Evolutionary conservation across 1,140 invertebrate species (phyloP).

Genomic region (Bombus sibiricus): DNA sequence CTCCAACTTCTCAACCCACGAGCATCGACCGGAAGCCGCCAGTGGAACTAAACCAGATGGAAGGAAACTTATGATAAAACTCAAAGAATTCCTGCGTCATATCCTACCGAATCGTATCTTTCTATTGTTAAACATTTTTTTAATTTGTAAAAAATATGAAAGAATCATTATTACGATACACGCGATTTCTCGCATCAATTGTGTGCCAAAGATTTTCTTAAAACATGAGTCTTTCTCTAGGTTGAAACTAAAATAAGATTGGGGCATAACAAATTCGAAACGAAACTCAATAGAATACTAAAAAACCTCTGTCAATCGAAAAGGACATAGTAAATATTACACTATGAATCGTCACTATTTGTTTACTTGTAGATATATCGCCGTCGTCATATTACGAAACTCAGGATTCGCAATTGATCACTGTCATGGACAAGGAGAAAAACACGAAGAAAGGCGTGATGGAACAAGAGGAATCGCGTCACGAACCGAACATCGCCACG

Average conservation of each 20-base stretch:
- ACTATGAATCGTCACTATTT: neutral
- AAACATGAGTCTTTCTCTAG: too few species aligned
- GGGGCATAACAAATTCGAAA: too few species aligned
- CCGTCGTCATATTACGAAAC: neutral
- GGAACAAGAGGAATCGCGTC: neutral
- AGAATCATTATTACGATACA: too few species aligned
- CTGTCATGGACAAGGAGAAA: neutral
- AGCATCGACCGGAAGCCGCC: neutral
- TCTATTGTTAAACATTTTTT: neutral
- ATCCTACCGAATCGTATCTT: neutral
- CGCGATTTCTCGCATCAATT: too few species aligned
- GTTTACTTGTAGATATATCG: neutral
- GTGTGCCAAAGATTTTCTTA: too few species aligned
- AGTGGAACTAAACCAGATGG: neutral
- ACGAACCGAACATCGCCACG: conserved; percentile 2
- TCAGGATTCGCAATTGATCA: neutral
- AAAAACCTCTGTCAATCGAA: neutral
- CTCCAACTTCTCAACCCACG: neutral
- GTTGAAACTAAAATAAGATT: too few species aligned
- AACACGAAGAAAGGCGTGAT: neutral
- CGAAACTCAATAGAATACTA: neutral
- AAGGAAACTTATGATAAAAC: neutral
- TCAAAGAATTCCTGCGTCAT: neutral
- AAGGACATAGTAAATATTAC: neutral
- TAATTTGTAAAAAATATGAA: too few species aligned